Evolutionary conservation across 2,797 vertebrate species (phyloP).

Genomic region (Gouania willdenowi): DNA sequence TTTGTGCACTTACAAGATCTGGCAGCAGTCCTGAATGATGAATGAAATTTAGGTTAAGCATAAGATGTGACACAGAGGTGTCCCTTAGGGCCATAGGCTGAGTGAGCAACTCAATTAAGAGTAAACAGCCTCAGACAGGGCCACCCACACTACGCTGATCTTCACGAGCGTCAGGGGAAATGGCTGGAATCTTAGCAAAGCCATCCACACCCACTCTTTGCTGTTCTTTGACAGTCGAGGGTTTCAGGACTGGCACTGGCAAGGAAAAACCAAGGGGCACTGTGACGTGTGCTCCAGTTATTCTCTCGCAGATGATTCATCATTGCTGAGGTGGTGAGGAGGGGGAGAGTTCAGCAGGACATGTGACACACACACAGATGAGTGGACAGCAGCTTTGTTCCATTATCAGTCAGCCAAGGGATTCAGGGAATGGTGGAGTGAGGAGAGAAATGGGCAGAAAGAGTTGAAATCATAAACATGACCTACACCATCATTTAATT

Average conservation of each 20-base stretch:
- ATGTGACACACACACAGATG: slow-evolving; percentile 63
- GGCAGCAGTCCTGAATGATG: slow-evolving; percentile 63
- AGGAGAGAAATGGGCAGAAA: slow-evolving; percentile 23
- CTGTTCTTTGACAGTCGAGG: slow-evolving; percentile 52
- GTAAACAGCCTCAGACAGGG: slow-evolving; percentile 68
- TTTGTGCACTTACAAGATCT: slow-evolving; percentile 65
- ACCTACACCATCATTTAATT: slow-evolving; percentile 24
- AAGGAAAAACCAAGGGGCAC: slow-evolving; percentile 56
- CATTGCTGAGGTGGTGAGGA: slow-evolving; percentile 44
- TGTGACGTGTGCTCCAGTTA: slow-evolving; percentile 73
- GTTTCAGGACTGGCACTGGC: slow-evolving; percentile 44
- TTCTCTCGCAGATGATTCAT: slow-evolving; percentile 71
- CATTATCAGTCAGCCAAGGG: slow-evolving; percentile 59
- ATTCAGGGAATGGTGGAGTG: slow-evolving; percentile 23
- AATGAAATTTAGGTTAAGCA: slow-evolving; percentile 79
- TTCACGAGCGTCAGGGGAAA: slow-evolving; percentile 41
- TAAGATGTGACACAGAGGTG: slow-evolving; percentile 76
- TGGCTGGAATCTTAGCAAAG: slow-evolving; percentile 36
- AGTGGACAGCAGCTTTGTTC: slow-evolving; percentile 65
- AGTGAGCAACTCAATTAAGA: slow-evolving; percentile 81
- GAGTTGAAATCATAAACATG: slow-evolving; percentile 48
- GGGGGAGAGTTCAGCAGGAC: slow-evolving; percentile 43
- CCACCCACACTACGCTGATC: slow-evolving; percentile 55
- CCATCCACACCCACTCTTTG: slow-evolving; percentile 42
- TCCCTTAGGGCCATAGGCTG: slow-evolving; percentile 70